Evolutionary conservation across 1,140 invertebrate species (phyloP), one percentile per base, ranked within the genome.

Genomic region (Tachypleus tridentatus): DNA sequence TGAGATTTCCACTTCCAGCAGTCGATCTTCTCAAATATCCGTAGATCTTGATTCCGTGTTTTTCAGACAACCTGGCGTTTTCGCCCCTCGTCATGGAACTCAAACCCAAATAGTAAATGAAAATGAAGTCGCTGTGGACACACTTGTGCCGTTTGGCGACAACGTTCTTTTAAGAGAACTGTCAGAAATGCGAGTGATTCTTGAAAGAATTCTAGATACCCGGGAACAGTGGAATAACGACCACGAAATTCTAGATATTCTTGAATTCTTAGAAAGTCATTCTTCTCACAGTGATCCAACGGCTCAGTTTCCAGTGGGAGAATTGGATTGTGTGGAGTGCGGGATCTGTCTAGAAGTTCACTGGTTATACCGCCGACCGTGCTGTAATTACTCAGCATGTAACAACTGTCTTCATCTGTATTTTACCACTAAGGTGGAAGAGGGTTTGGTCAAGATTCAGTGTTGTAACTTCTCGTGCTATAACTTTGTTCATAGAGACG

Each of bases 361-460:
- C 53, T 69, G 64, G 67, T 58, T 73, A 1, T 66, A 70, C 54
- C 58, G 61, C 9, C 72, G 78, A 50, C 47, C 71, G 5, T 79
- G 78, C 62, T 79, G 78, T 67, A 51, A 66, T 51, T 73, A 72
- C 50, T 65, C 74, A 4, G 75, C 75, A 3, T 79, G 78, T 66
- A 67, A 73, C 56, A 58, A 65, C 7, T 79, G 78, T 65, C 64
- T 79, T 61, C 60, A 68, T 5, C 63, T 61, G 9, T 79, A 78
- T 65, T 69, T 75, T 11, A 64, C 68, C 3, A 69, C 67, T 3
- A 72, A 76, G 61, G 73, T 79, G 0, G 61, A 70, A 4, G 60
- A 76, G 50, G 75, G 74, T 3, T 68, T 68, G 9, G 70, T 77
- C 0, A 73, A 73, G 59, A 76, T 80, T 57, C 71, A 74, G 60